Percentiles rank a stretch among this genome's conserved stretches.
Conservation (phyloP, 2,888 invertebrate species). For the Campopleginae sp. region DNA sequence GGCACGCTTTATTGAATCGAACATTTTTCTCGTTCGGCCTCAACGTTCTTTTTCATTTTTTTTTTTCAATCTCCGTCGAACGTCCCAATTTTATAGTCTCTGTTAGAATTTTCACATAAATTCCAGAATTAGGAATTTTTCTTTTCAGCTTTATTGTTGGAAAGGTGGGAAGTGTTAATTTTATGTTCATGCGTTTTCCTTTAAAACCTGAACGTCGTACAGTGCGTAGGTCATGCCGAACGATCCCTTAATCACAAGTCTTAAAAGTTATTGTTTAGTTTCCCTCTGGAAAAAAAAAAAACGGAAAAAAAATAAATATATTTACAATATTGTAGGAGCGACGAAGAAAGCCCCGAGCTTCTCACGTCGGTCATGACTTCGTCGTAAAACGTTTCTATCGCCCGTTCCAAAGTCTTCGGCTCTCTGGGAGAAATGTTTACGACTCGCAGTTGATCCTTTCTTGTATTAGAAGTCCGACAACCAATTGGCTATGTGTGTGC, state of each 20-base stretch:
- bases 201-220: slow-evolving; percentile 35
- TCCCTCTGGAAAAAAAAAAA: not conserved
- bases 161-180: not conserved
- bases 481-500: slow-evolving; percentile 15
- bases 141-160: too few relatives aligned
- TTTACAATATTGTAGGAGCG: slow-evolving; percentile 31
- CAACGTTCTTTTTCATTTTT: not conserved
- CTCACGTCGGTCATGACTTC: slow-evolving; percentile 43
- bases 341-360: slow-evolving; percentile 6
- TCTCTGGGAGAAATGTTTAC: slow-evolving; percentile 41
- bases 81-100: not conserved
- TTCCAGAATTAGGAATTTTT: not conserved
- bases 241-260: slow-evolving; percentile 53
- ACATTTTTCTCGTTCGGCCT: too few relatives aligned
- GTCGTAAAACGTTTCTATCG: slow-evolving; percentile 55
- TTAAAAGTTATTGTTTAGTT: slow-evolving; percentile 13
- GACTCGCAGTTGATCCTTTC: slow-evolving; percentile 39
- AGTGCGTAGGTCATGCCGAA: slow-evolving; percentile 51
- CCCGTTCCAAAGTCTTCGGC: slow-evolving; percentile 22
- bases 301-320: not conserved
- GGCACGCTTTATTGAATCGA: not conserved
- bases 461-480: not conserved
- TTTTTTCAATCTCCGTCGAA: not conserved
- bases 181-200: not conserved
- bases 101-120: not conserved